Base-by-base conservation (phyloP, 2,888 invertebrate genomes). In the Lepidocyrtinus sp. region DNA sequence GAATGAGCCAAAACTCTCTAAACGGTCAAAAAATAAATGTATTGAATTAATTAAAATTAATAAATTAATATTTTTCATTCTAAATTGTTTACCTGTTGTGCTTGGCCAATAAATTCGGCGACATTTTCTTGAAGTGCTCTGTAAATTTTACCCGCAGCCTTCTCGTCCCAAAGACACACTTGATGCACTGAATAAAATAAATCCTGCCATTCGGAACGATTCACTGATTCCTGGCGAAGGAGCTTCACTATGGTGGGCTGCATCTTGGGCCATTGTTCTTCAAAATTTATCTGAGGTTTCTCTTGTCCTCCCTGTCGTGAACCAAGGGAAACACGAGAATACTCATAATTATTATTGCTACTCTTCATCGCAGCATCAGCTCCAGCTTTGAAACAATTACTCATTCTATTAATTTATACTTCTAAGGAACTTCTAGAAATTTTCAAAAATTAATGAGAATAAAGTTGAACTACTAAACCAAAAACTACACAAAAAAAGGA, bases 211-310 rank as follows among this genome's bases (percentile, higher is more conserved):
- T 99, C 98, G 81, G 91, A 91, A 87, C 96, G 95, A 15, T 95
- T 94, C 0, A 99, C 98, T 5, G 96, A 91, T 89, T 99, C 96
- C 89, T 99, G 98, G 88, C 96, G 93, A 68, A 99, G 90, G 82
- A 99, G 91, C 89, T 98, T 97, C 84, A 97, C 90, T 76, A 99
- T 97, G 87, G 96, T 96, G 12, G 96, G 96, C 85, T 96, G 92
- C 94, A 98, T 98, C 87, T 92, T 92, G 75, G 96, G 96, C 99
- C 99, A 99, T 92, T 97, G 96, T 88, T 97, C 96, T 89, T 98
- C 97, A 89, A 98, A 98, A 87, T 92, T 92, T 87, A 94, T 92
- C 89, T 94, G 94, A 85, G 93, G 94, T 90, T 94, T 94, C 89
- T 94, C 94, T 93, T 93, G 25, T 15, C 63, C 71, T 17, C 73